phyloP scores from a whole-genome alignment of 2,797 vertebrate species.

The Lepus townsendii region DNA sequence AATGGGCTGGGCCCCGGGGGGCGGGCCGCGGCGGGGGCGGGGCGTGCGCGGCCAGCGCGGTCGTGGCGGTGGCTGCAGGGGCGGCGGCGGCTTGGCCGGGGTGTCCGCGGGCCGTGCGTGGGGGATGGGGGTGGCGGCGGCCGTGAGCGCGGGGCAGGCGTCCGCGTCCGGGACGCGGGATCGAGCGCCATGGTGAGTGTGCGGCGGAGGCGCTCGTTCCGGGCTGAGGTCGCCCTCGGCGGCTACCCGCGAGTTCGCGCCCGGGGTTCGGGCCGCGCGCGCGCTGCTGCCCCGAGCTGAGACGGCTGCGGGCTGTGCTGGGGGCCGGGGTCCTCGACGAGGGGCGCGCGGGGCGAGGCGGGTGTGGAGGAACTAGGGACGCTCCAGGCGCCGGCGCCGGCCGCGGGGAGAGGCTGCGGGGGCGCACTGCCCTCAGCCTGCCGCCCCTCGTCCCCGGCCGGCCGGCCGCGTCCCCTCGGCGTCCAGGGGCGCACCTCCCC shows the following conservation, averaged over 20 bases:
- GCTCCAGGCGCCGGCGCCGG: too few species aligned
- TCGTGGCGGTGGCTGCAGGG: background rate
- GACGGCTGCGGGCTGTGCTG: background rate
- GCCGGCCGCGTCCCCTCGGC: too few species aligned
- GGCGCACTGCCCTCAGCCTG: too few species aligned
- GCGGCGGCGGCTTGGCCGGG: background rate
- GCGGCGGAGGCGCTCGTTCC: background rate
- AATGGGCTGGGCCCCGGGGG: background rate
- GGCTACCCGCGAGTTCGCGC: background rate
- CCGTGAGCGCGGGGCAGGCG: background rate
- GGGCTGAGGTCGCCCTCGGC: background rate
- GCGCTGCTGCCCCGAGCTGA: background rate
- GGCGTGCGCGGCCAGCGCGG: background rate
- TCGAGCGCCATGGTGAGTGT: conserved; percentile 75
- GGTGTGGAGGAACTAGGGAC: too few species aligned
- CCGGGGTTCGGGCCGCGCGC: background rate
- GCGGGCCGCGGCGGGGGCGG: background rate
- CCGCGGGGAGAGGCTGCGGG: too few species aligned
- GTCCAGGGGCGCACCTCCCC: too few species aligned
- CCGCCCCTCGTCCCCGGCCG: too few species aligned
- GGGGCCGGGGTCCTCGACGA: too few species aligned
- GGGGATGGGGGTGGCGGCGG: conserved; percentile 66
- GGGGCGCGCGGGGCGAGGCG: background rate
- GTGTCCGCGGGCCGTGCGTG: conserved; percentile 28
- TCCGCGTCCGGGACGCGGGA: conserved; percentile 41